Evolutionary conservation across 2,888 invertebrate species (phyloP).

Genomic region (Lagria hirta): DNA sequence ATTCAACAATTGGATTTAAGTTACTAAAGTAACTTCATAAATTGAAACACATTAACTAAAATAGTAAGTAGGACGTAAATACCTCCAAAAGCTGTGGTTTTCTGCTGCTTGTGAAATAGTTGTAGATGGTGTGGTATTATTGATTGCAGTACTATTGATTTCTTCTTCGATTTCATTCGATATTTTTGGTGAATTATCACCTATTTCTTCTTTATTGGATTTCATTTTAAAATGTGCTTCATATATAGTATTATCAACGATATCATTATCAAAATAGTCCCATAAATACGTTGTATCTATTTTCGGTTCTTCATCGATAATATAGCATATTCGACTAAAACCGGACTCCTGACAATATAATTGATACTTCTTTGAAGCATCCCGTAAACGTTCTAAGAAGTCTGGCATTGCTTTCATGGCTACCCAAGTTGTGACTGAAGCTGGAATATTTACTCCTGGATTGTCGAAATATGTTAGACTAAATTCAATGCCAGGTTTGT

Average conservation of each 20-base stretch:
- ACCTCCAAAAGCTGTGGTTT: slow-evolving; percentile 57
- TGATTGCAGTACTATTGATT: slow-evolving; percentile 32
- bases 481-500: slow-evolving; percentile 74
- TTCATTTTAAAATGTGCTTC: slow-evolving; percentile 27
- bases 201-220: slow-evolving; percentile 12
- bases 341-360: slow-evolving; percentile 50
- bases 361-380: slow-evolving; percentile 67
- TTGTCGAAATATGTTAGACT: slow-evolving; percentile 86
- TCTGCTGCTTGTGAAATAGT: slow-evolving; percentile 37
- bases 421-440: slow-evolving; percentile 73
- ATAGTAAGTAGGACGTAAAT: slow-evolving; percentile 62
- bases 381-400: slow-evolving; percentile 69
- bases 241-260: slow-evolving; percentile 31
- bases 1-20: no score
- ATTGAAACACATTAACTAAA: slow-evolving; percentile 51
- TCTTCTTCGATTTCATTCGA: slow-evolving; percentile 17
- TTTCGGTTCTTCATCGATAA: slow-evolving; percentile 30
- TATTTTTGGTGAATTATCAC: slow-evolving; percentile 28
- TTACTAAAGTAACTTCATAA: no score
- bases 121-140: slow-evolving; percentile 37
- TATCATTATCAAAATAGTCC: slow-evolving; percentile 28
- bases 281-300: slow-evolving; percentile 13
- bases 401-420: slow-evolving; percentile 75
- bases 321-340: slow-evolving; percentile 35
- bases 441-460: slow-evolving; percentile 77